Evolutionary conservation across 2,113 vertebrate genomes (phyloP).

Genomic region (Percopsis transmontana): DNA sequence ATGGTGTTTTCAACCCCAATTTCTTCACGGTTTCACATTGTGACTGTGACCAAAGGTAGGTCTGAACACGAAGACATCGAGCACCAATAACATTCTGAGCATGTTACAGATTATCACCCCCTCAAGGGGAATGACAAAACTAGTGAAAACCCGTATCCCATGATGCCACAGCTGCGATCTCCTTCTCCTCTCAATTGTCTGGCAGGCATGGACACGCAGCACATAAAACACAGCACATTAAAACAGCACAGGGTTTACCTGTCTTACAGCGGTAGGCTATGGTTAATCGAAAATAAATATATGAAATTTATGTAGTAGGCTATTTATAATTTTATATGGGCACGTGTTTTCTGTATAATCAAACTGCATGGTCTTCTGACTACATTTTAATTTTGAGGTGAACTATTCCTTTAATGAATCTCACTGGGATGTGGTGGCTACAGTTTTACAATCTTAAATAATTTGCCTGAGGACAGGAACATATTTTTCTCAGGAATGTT

Average conservation of each 20-base stretch:
- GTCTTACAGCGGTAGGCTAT: background rate
- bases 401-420: too few relatives aligned
- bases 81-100: slow-evolving; percentile 2
- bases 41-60: slow-evolving; percentile 86
- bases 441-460: too few relatives aligned
- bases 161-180: slow-evolving; percentile 6
- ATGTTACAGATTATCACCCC: slow-evolving; percentile 23
- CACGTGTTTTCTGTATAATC: too few relatives aligned
- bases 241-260: slow-evolving; percentile 13
- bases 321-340: too few relatives aligned
- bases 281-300: too few relatives aligned
- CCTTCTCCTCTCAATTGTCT: background rate
- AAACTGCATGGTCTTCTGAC: too few relatives aligned
- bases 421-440: background rate
- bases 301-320: too few relatives aligned
- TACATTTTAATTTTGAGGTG: too few relatives aligned
- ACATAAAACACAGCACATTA: too few relatives aligned
- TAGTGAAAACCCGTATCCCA: slow-evolving; percentile 22
- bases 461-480: background rate
- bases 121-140: slow-evolving; percentile 31
- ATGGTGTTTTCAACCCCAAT: slow-evolving; percentile 84
- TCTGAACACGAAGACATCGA: background rate
- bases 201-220: background rate
- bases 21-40: slow-evolving; percentile 88
- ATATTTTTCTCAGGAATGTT: background rate